Percentiles rank a stretch among this genome's conserved stretches.
phyloP scores from a whole-genome alignment of 92 coral and sea anemone species.

The Actinernus sp. region DNA sequence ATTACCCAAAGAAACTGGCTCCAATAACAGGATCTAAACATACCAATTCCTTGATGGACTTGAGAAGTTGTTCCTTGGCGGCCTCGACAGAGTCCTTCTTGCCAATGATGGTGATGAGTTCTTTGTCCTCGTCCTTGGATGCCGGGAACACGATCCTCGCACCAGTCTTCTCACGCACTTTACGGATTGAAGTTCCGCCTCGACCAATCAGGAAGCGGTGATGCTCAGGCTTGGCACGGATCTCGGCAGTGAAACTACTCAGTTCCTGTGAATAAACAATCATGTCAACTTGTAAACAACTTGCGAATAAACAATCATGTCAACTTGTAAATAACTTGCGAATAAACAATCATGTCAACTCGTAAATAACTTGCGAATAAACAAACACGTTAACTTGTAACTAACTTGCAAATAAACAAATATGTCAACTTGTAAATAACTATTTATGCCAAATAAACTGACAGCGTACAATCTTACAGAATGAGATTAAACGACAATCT shows the following conservation, averaged over 20 bases:
- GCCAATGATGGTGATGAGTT: conserved; percentile 93
- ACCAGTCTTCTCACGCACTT: conserved; percentile 98
- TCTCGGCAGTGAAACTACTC: conserved; percentile 86
- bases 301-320: too few relatives aligned
- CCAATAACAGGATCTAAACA: not conserved
- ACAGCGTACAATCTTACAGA: too few relatives aligned
- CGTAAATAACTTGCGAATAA: too few relatives aligned
- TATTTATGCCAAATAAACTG: too few relatives aligned
- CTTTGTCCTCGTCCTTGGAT: conserved; percentile 93
- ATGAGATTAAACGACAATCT: too few relatives aligned
- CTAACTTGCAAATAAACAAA: too few relatives aligned
- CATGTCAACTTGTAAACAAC: too few relatives aligned
- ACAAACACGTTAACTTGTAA: too few relatives aligned
- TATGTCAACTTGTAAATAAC: too few relatives aligned
- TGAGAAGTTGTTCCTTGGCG: conserved; percentile 90
- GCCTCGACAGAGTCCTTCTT: conserved; percentile 93
- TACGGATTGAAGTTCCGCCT: conserved; percentile 93
- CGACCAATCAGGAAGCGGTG: conserved; percentile 99
- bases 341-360: too few relatives aligned
- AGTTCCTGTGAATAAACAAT: conserved; percentile 82
- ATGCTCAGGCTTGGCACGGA: conserved; percentile 96
- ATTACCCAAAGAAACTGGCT: too few relatives aligned
- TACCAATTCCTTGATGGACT: conserved; percentile 96
- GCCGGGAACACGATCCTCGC: conserved; percentile 97
- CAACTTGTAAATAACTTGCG: too few relatives aligned